Percentiles rank a stretch among this genome's conserved stretches.
These are phyloP conservation scores for Pilophorus perplexus DNA, from an alignment of 2,888 invertebrate genomes.

Conservation along the genomic window DNA sequence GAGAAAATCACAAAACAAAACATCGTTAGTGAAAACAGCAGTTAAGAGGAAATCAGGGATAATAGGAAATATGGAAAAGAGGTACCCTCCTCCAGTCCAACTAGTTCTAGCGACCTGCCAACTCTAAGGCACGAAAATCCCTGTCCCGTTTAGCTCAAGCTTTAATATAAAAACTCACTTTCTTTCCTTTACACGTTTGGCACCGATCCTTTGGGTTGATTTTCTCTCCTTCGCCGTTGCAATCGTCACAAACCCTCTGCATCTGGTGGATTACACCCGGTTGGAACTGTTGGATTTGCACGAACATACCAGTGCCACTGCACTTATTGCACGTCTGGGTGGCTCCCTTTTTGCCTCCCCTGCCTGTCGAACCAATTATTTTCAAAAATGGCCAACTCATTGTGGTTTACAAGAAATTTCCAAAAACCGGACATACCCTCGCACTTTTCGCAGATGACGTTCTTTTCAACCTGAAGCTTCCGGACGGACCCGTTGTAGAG, in stretches of 20 bases:
- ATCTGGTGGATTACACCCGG: constrained; percentile 86
- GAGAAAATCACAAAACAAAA: no score
- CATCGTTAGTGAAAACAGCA: background rate
- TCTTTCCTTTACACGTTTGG: constrained; percentile 88
- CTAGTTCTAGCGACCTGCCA: no score
- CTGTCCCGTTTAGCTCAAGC: no score
- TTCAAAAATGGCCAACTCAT: no score
- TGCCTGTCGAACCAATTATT: constrained; percentile 56
- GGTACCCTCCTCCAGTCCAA: no score
- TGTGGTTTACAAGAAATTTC: no score
- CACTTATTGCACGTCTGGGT: constrained; percentile 85
- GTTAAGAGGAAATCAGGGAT: background rate
- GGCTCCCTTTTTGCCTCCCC: constrained; percentile 91
- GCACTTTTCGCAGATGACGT: constrained; percentile 93
- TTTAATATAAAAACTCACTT: constrained; percentile 55
- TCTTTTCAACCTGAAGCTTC: constrained; percentile 90
- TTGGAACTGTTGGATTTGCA: constrained; percentile 68
- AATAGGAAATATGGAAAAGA: background rate
- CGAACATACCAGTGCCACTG: constrained; percentile 81
- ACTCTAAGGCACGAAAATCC: no score
- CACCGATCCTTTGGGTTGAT: constrained; percentile 89
- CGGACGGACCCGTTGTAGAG: constrained; percentile 90
- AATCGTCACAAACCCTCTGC: constrained; percentile 82
- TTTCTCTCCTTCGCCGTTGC: constrained; percentile 81
- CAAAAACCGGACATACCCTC: constrained; percentile 63